Percentiles rank a stretch among this genome's conserved stretches.
phyloP scores from a whole-genome alignment of 2,113 vertebrate species.

The Phalacrocorax aristotelis region DNA sequence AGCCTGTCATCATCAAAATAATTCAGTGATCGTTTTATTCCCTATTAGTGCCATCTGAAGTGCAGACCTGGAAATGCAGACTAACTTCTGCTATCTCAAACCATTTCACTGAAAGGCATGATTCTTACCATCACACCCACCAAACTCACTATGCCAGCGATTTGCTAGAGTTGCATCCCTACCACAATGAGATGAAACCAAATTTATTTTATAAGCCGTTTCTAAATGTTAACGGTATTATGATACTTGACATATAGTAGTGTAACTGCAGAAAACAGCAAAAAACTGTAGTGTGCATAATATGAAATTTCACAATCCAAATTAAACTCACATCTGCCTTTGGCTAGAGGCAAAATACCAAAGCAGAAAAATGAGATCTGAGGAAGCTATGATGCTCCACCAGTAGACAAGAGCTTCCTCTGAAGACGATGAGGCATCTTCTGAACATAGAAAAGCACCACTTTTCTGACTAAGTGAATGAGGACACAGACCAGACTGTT shows the following conservation, averaged over 20 bases:
- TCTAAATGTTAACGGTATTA: neutral
- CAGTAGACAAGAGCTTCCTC: neutral
- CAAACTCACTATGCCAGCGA: neutral
- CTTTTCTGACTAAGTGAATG: neutral
- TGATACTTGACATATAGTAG: neutral
- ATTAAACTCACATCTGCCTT: constrained; percentile 34
- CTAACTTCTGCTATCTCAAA: neutral
- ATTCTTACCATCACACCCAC: neutral
- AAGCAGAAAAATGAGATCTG: constrained; percentile 18
- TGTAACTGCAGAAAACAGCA: neutral
- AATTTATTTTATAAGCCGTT: neutral
- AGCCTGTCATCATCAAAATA: neutral
- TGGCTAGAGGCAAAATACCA: constrained; percentile 13
- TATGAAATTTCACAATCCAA: neutral
- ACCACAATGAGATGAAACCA: neutral
- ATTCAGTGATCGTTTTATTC: neutral
- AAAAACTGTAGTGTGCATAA: neutral
- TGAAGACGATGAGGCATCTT: neutral
- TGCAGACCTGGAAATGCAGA: neutral
- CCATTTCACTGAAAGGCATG: neutral
- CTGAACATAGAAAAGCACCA: neutral
- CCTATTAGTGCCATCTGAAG: neutral
- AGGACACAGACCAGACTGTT: neutral
- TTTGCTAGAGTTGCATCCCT: neutral
- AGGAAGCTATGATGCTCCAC: neutral